These are phyloP conservation scores for Lepus timidus DNA, from an alignment of 2,113 vertebrate species.

Conservation along the genomic window DNA sequence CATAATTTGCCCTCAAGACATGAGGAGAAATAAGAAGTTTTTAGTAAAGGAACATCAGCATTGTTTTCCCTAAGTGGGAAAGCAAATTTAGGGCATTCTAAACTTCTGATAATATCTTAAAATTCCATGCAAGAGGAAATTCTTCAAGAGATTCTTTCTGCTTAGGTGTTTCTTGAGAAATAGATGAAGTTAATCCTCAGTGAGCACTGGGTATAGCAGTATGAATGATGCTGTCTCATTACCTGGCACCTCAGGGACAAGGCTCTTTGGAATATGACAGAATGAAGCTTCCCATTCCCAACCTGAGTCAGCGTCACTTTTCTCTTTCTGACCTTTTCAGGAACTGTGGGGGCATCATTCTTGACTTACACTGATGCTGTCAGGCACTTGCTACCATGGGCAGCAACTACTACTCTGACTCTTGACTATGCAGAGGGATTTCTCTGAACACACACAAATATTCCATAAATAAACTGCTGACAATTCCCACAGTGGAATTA, in stretches of 20 bases:
- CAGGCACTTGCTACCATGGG: slow-evolving; percentile 34
- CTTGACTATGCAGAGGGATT: background rate
- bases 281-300: background rate
- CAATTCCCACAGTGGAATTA: background rate
- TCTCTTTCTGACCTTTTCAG: slow-evolving; percentile 18
- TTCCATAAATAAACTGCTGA: background rate
- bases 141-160: background rate
- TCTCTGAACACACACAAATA: background rate
- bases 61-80: background rate
- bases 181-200: background rate
- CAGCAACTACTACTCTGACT: background rate
- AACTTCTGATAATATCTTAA: background rate
- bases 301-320: slow-evolving; percentile 21
- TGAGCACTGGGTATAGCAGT: background rate
- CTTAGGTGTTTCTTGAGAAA: background rate
- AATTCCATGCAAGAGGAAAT: background rate
- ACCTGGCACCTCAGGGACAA: background rate
- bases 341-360: slow-evolving; percentile 16
- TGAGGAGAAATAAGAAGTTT: background rate
- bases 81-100: background rate
- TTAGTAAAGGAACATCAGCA: background rate
- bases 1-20: background rate
- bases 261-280: slow-evolving; percentile 26
- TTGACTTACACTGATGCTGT: slow-evolving; percentile 34
- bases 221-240: slow-evolving; percentile 25